Conservation (phyloP, 2,888 invertebrate species). For the Hartigia nigra region DNA sequence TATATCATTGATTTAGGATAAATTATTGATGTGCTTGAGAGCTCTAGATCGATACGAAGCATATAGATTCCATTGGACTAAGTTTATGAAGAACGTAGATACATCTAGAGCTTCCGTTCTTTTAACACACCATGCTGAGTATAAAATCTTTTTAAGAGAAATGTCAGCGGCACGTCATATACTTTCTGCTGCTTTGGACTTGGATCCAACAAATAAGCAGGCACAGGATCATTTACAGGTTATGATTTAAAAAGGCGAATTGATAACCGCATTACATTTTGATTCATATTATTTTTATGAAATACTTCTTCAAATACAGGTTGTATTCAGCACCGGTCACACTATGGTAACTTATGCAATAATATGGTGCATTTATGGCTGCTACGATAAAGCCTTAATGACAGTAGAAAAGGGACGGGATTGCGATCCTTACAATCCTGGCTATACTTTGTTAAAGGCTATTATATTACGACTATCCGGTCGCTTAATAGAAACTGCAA, state of each 20-base stretch:
- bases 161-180: constrained; percentile 37
- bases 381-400: constrained; percentile 42
- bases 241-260: neutral
- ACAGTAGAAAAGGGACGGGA: constrained; percentile 40
- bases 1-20: constrained; percentile 29
- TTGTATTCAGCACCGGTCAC: constrained; percentile 35
- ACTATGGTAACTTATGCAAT: constrained; percentile 31
- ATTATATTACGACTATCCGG: constrained; percentile 40
- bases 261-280: neutral
- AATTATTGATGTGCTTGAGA: constrained; percentile 32
- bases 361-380: constrained; percentile 42
- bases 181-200: constrained; percentile 35
- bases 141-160: constrained; percentile 38
- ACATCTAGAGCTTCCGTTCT: constrained; percentile 29
- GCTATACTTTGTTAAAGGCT: constrained; percentile 40
- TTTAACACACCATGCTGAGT: constrained; percentile 36
- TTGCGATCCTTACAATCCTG: constrained; percentile 45
- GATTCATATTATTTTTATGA: neutral
- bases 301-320: constrained; percentile 17
- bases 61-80: constrained; percentile 33
- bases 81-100: constrained; percentile 29
- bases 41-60: constrained; percentile 36
- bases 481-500: constrained; percentile 34
- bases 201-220: constrained; percentile 27
- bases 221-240: constrained; percentile 40